Percentiles rank a stretch among this genome's conserved stretches.
phyloP scores from a whole-genome alignment of 2,113 vertebrate species.

The Microtus richardsoni region DNA sequence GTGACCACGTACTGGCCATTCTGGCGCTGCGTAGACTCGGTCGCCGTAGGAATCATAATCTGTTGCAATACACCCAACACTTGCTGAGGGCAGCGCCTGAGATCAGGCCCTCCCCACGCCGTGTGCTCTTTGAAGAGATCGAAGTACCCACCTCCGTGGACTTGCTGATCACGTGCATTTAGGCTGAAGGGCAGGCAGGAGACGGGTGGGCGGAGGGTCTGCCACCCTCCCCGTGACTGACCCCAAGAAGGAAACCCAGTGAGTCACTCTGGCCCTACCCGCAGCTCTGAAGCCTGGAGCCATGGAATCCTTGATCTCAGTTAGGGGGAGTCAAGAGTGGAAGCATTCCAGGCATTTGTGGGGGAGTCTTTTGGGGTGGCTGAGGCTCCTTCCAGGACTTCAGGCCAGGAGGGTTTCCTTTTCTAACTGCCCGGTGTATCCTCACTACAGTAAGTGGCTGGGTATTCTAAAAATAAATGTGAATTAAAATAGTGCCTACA shows the following conservation, averaged over 20 bases:
- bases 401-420: background rate
- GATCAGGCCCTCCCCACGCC: rapidly evolving
- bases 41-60: slow-evolving; percentile 48
- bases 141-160: background rate
- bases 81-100: background rate
- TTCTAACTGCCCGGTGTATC: background rate
- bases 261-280: background rate
- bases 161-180: slow-evolving; percentile 50
- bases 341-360: slow-evolving; percentile 2
- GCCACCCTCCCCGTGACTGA: rapidly evolving
- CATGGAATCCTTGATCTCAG: background rate
- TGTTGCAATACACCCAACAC: slow-evolving; percentile 42
- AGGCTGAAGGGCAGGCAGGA: background rate
- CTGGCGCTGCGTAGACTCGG: slow-evolving; percentile 70
- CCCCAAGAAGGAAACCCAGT: background rate
- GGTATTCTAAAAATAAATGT: slow-evolving; percentile 64
- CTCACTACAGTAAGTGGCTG: background rate
- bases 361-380: background rate
- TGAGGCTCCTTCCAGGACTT: background rate
- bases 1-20: slow-evolving; percentile 71
- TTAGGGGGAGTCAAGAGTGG: rapidly evolving
- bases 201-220: rapidly evolving
- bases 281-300: background rate
- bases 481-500: background rate
- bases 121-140: slow-evolving; percentile 58